phyloP scores from a whole-genome alignment of 2,113 vertebrate genomes.

The Oryzias celebensis region DNA sequence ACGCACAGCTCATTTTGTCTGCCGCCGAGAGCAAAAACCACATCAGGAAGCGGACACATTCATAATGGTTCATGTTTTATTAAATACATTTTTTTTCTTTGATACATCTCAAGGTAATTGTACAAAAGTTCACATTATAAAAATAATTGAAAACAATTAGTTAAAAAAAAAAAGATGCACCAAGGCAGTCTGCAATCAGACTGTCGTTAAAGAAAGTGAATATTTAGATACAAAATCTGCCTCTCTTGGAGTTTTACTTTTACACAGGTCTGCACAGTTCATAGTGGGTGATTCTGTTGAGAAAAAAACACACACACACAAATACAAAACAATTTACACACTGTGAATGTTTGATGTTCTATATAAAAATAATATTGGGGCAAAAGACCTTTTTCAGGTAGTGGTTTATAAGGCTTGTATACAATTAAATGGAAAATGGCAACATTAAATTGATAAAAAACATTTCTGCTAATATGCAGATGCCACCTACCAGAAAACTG shows the following conservation, averaged over 20 bases:
- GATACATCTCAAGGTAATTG: conserved; percentile 34
- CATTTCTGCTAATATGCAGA: too few relatives aligned
- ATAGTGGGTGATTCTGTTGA: conserved; percentile 48
- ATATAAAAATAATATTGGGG: too few relatives aligned
- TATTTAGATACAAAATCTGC: conserved; percentile 47
- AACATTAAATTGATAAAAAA: too few relatives aligned
- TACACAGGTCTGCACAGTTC: conserved; percentile 67
- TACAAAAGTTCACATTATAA: conserved; percentile 62
- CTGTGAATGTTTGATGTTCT: background rate
- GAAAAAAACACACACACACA: conserved; percentile 2
- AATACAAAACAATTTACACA: conserved; percentile 14
- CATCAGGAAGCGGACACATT: background rate
- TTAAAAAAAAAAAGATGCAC: conserved; percentile 12
- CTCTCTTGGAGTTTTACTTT: conserved; percentile 56
- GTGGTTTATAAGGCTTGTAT: conserved; percentile 35
- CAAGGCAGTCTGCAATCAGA: conserved; percentile 37
- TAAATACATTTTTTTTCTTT: conserved; percentile 52
- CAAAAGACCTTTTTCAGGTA: conserved; percentile 13
- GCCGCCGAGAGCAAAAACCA: background rate
- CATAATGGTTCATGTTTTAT: conserved; percentile 46
- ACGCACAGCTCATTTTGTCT: conserved; percentile 14
- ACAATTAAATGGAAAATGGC: too few relatives aligned
- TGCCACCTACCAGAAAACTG: too few relatives aligned
- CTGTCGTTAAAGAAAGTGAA: conserved; percentile 38
- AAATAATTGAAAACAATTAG: conserved; percentile 46